Percentiles rank a stretch among this genome's conserved stretches.
Evolutionary conservation across 2,888 invertebrate species (phyloP).

Genomic region (Eutolmus rufibarbis): DNA sequence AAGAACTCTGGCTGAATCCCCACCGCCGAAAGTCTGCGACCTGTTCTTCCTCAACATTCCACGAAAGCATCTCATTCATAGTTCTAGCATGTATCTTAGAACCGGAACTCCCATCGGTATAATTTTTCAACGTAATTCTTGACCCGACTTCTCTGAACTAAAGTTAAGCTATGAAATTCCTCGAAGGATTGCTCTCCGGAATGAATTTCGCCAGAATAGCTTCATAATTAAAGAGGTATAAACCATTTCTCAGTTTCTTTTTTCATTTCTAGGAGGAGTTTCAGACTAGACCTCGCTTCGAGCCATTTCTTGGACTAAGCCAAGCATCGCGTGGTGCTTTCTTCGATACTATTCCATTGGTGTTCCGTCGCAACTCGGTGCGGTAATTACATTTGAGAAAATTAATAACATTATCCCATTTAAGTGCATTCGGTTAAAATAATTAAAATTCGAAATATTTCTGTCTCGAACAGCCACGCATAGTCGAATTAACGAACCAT

Average conservation of each 20-base stretch:
- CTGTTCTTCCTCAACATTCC: not conserved
- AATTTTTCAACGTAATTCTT: not conserved
- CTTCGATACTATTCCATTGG: not conserved
- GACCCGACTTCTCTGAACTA: not conserved
- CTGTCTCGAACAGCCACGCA: not conserved
- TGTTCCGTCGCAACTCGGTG: not conserved
- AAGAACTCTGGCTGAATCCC: not conserved
- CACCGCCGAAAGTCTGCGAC: not conserved
- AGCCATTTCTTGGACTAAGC: not conserved
- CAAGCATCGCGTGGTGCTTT: not conserved
- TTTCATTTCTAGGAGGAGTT: not conserved
- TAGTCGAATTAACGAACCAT: not conserved
- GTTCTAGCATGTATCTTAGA: not conserved
- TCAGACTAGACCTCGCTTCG: not conserved
- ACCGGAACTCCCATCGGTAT: not conserved
- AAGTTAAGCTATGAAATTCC: not conserved
- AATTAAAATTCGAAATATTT: not conserved
- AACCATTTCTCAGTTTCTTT: not conserved
- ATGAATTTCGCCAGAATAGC: not conserved
- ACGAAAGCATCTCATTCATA: not conserved
- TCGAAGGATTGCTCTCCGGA: not conserved
- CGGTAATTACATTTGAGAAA: not conserved
- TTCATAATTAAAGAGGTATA: not conserved
- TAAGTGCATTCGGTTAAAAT: not conserved
- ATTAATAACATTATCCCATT: not conserved